Base-by-base conservation (phyloP, 2,797 vertebrate genomes). In the Leptatherina wallacei region DNA sequence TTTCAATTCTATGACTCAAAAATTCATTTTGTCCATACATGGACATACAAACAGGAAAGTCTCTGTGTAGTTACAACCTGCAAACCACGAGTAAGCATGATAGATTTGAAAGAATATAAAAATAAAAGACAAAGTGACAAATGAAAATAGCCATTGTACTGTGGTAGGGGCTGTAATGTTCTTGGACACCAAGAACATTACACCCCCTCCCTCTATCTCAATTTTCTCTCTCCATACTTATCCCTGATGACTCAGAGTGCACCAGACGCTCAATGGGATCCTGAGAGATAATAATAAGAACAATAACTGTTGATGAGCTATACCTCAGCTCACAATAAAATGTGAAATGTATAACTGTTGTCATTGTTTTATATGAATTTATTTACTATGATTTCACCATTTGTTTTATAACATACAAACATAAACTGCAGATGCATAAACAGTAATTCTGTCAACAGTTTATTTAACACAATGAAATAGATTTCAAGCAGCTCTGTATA, bases 171-270 rank as follows among this genome's bases (percentile, higher is more conserved):
- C 13, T 40, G 38, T 40, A 14, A 40, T 42, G 40, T 42, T 42
- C 40, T 42, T 42, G 40, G 16, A 5, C 4, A 5, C 65, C 65
- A 77, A 76, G 81, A 80, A 76, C 77, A 85, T 60, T 62, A 61
- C 57, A 52, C 24, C 27, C 13, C 7, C 35, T 30, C 35, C 29
- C 63, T 49, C 55, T 58, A 30, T 40, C 49, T 44, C 24, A 13
- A 18, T 66, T 63, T 54, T 32, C 65, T 61, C 24, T 36, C 44
- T 59, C 52, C 4, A 22, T 56, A 36, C 54, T 78, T 80, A 22
- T 38, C 30, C 32, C 29, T 22, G 67, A 85, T 90, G 89, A 91
- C 76, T 90, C 87, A 89, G 58, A 72, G 61, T 16, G n/a, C 61
- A 82, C 71, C 62, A 74, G 74, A 82, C 75, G 61, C 63, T 76